Evolutionary conservation across 2,888 invertebrate species (phyloP), one percentile per base, ranked within the genome.

Genomic region (Morpho achilles): DNA sequence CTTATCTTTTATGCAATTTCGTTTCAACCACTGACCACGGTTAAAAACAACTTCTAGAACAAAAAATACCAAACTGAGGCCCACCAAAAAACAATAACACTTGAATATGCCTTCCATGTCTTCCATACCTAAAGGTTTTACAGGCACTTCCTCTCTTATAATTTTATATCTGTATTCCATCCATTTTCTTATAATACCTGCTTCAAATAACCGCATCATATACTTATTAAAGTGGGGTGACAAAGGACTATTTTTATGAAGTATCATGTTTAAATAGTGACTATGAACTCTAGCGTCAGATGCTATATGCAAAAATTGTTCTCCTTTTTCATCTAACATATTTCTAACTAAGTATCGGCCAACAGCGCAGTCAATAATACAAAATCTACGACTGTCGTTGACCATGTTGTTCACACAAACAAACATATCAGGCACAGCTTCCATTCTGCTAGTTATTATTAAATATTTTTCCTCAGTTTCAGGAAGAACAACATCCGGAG

Each of bases 161-260:
- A 79, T 77, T 8, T 74, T 75, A 60, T 71, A 87, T 56, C 79
- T 77, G 55, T 83, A 87, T 52, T 84, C 75, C 64, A 88, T 87
- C 91, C 91, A 91, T 74, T 90, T 87, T 10, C 67, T 76, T 48
- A 91, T 70, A 8, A 91, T 69, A 0, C 91, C 91, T 1, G 78
- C 82, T 76, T 91, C 88, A 46, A 80, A 71, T 48, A 88, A 71
- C 22, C 56, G 71, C 63, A 79, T 72, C 62, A 88, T 70, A 48
- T 80, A 76, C 59, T 76, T 76, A 64, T 82, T 82, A 23, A 78
- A 79, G 10, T 72, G 65, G 3, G 76, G 73, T 0, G 84, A 80
- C 16, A 91, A 47, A 0, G 83, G 76, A 1, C 87, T 88, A 67
- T 89, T 59, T 67, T 77, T 82, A 0, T 76, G 75, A 6, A 86